Conservation (phyloP, 2,797 vertebrate species). For the Channallabes apus region DNA sequence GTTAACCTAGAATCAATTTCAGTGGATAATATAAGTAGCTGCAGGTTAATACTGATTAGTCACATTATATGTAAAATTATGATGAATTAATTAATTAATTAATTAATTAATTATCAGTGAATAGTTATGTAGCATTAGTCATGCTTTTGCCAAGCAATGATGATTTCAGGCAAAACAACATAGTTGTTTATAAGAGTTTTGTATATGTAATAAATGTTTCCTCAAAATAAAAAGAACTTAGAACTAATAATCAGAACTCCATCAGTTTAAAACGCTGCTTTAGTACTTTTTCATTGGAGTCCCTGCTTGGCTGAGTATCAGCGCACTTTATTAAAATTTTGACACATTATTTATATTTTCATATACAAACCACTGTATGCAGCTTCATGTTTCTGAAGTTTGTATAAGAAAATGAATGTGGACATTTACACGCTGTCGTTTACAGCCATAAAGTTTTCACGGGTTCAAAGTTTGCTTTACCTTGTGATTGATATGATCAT, state of each 20-base stretch:
- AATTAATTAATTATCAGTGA: neutral
- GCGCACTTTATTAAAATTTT: neutral
- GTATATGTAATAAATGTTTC: neutral
- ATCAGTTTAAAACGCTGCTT: neutral
- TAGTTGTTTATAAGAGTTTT: neutral
- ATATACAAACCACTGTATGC: too few species aligned
- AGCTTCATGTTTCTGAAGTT: neutral
- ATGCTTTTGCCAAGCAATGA: neutral
- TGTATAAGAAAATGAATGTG: neutral
- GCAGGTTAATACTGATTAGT: neutral
- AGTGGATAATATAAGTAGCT: neutral
- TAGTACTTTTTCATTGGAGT: neutral
- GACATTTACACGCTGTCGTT: neutral
- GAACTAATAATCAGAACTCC: neutral
- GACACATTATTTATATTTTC: neutral
- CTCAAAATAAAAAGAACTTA: too few species aligned
- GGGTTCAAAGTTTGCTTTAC: slow-evolving; percentile 43
- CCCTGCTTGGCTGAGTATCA: neutral
- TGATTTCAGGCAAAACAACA: neutral
- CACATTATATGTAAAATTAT: neutral
- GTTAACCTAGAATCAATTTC: neutral
- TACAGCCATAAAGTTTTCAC: neutral
- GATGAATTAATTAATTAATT: neutral
- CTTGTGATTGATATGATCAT: slow-evolving; percentile 44
- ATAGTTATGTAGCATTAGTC: neutral